Evolutionary conservation across 2,888 invertebrate genomes (phyloP).

Genomic region (Volucella zonaria): DNA sequence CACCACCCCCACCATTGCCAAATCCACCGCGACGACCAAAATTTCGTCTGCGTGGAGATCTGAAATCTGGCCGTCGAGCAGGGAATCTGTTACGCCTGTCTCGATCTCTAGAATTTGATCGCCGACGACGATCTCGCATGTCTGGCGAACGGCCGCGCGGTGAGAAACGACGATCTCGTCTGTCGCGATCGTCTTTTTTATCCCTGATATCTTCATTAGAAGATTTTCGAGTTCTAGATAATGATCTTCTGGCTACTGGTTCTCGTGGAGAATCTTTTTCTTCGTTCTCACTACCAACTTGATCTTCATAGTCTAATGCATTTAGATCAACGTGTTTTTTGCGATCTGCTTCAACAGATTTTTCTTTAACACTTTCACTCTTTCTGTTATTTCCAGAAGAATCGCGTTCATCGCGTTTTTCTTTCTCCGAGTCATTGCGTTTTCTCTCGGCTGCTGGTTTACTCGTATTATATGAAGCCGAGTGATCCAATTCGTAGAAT

Average conservation of each 20-base stretch:
- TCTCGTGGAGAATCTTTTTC: constrained; percentile 65
- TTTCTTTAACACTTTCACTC: constrained; percentile 75
- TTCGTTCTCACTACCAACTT: constrained; percentile 84
- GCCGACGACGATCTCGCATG: constrained; percentile 74
- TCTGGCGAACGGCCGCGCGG: constrained; percentile 75
- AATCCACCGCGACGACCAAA: constrained; percentile 73
- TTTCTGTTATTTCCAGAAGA: constrained; percentile 57
- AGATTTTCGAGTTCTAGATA: constrained; percentile 25
- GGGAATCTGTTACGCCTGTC: constrained; percentile 77
- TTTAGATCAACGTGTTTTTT: constrained; percentile 86
- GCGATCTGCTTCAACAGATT: constrained; percentile 73
- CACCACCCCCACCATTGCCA: constrained; percentile 70
- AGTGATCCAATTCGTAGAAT: constrained; percentile 82
- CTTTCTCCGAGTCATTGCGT: constrained; percentile 71
- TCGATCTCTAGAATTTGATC: constrained; percentile 76
- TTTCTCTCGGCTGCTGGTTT: constrained; percentile 79
- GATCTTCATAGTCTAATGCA: constrained; percentile 88
- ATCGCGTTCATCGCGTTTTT: constrained; percentile 50
- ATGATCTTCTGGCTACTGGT: constrained; percentile 30
- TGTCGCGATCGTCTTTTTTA: constrained; percentile 68
- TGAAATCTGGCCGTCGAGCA: constrained; percentile 76
- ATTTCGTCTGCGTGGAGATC: constrained; percentile 79
- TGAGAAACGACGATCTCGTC: constrained; percentile 75
- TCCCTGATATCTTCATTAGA: constrained; percentile 81
- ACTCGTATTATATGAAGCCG: constrained; percentile 79